Evolutionary conservation across 2,113 vertebrate species (phyloP).

Genomic region (Sinocyclocheilus anophthalmus): DNA sequence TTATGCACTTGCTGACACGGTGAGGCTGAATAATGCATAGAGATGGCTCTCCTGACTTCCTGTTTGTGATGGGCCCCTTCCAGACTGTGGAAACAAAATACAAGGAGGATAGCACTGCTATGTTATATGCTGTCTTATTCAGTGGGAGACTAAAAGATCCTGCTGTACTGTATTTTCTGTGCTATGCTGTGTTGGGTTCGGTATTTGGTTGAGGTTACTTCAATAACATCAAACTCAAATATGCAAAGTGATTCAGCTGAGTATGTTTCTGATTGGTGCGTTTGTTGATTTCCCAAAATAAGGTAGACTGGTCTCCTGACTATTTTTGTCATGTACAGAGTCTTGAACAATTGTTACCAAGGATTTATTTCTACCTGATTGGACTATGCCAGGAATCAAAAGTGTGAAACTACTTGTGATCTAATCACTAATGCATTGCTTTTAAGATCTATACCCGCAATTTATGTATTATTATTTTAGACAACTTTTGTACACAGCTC

Average conservation of each 20-base stretch:
- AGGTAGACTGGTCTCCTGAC: too few species aligned
- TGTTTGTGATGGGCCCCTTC: conserved; percentile 39
- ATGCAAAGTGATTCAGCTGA: neutral
- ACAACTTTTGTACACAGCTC: too few species aligned
- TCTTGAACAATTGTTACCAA: too few species aligned
- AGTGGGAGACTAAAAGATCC: neutral
- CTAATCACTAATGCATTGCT: too few species aligned
- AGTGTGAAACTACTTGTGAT: too few species aligned
- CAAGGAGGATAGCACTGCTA: neutral
- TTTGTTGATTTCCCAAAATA: too few species aligned
- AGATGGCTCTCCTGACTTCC: conserved; percentile 35
- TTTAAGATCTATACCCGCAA: too few species aligned
- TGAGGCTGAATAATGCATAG: conserved; percentile 49
- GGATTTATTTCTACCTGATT: too few species aligned
- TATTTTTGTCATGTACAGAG: too few species aligned
- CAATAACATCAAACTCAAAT: neutral
- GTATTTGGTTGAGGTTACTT: neutral
- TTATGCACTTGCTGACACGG: conserved; percentile 28
- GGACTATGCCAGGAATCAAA: too few species aligned
- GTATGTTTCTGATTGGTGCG: neutral
- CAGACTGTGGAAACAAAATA: conserved; percentile 25
- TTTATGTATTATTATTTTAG: too few species aligned
- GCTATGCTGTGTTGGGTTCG: neutral
- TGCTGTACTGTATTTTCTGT: neutral
- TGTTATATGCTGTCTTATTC: neutral